phyloP scores from a whole-genome alignment of 2,113 vertebrate genomes.

The Shinisaurus crocodilurus region DNA sequence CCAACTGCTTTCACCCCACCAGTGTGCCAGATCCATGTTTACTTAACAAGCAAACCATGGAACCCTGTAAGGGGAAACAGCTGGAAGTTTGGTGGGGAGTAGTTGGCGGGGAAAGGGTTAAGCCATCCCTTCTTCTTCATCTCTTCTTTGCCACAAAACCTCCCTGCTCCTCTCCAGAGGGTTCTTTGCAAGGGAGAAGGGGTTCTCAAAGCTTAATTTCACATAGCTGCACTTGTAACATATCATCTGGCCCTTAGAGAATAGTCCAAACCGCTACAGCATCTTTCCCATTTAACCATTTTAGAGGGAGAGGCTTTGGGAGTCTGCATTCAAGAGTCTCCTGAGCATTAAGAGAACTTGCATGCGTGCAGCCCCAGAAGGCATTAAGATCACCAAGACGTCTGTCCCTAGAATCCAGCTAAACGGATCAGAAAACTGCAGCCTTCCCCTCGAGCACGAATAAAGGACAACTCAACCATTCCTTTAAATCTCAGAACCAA shows the following conservation, averaged over 20 bases:
- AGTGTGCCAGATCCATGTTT: neutral
- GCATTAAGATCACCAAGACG: slow-evolving; percentile 44
- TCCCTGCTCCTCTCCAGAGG: too few species aligned
- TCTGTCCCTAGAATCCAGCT: slow-evolving; percentile 46
- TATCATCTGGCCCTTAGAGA: neutral
- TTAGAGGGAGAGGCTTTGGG: slow-evolving; percentile 10
- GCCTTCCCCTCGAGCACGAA: slow-evolving; percentile 37
- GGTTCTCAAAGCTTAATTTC: neutral
- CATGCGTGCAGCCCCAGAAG: slow-evolving; percentile 41
- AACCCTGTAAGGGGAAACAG: neutral
- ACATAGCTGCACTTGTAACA: neutral
- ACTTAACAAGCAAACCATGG: neutral
- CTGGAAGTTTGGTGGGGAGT: neutral
- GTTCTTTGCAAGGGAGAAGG: neutral
- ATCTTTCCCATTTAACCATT: neutral
- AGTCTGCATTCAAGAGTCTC: slow-evolving; percentile 40
- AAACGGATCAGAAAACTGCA: slow-evolving; percentile 52
- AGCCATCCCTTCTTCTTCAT: neutral
- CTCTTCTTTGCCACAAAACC: neutral
- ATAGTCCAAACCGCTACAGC: neutral
- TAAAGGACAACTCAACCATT: slow-evolving; percentile 43
- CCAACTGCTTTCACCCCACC: neutral
- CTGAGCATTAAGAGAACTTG: slow-evolving; percentile 23
- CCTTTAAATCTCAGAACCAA: slow-evolving; percentile 40
- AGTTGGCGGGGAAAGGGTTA: neutral